Evolutionary conservation across 2,888 invertebrate species (phyloP), one percentile per base, ranked within the genome.

Genomic region (Hybos culiciformis): DNA sequence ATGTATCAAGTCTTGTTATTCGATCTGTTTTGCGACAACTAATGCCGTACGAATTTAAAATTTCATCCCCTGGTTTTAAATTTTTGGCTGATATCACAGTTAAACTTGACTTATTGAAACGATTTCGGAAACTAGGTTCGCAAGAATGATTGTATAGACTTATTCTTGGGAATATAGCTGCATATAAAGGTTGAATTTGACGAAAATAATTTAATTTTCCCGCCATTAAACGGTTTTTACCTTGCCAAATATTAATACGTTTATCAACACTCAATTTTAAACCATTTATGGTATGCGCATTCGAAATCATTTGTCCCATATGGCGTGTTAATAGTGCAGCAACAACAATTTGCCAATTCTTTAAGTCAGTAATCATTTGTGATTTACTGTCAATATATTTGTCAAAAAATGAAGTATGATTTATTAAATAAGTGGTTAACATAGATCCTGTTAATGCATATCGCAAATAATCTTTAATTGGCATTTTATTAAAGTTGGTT

Each of bases 81-180:
- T 79, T 73, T 48, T 73, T 72, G 2, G 72, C 65, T 18, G 83
- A 77, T 53, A 78, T 75, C 2, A 90, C 79, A 47, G 84, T 72
- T 36, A 87, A 68, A 11, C 71, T 70, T 47, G 75, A 73, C 49
- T 78, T 76, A 62, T 77, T 72, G 61, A 83, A 86, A 54, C 83
- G 77, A 57, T 78, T 80, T 40, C 79, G 76, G 46, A 87, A 81
- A 57, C 81, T 83, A 7, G 88, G 81, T 56, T 84, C 79, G 60
- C 92, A 92, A 1, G 87, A 85, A 67, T 92, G 92, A 62, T 92
- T 92, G 79, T 90, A 83, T 71, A 90, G 79, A 53, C 86, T 83
- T 2, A 84, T 78, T 0, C 83, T 78, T 0, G 87, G 83, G 61
- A 82, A 92, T 53, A 90, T 80, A 2, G 82, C 92, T 5, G 86